Evolutionary conservation across 2,888 invertebrate species (phyloP), one percentile per base, ranked within the genome.

Genomic region (Hoplodrina ambigua): DNA sequence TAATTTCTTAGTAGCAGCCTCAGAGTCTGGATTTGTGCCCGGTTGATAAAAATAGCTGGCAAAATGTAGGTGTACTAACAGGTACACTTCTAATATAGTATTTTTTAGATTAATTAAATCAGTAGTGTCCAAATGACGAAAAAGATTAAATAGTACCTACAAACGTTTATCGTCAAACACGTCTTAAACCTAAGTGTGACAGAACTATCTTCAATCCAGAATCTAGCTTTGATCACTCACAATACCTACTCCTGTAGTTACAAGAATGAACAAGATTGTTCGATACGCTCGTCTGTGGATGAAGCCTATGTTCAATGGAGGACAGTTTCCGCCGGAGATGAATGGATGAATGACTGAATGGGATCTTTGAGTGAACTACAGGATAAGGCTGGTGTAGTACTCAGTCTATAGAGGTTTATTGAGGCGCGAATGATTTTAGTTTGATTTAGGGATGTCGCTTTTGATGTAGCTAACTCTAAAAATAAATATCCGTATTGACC

Each of bases 311-410:
- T 70, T 70, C 76, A 65, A 69, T 67, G 37, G 66, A 64, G 20
- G 77, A 78, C 81, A 71, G 78, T 76, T 81, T 81, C 78, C 71
- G 71, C 30, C 66, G 54, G 77, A 63, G 77, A 81, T 78, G 78
- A 78, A 81, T 78, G 46, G 54, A 50, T 81, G 65, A 76, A 80
- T 80, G 70, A 80, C 62, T 69, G 80, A 75, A 80, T 80, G 62
- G 57, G 57, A 64, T 71, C 78, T 78, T 81, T 81, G 81, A 78
- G 58, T 61, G 71, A 67, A 49, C 62, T 61, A 54, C 52, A 63
- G 62, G 53, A 53, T 62, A 62, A 64, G 56, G 25, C 53, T 70
- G 25, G 52, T 50, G 25, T 33, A 52, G 58, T 46, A 61, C 25
- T 30, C 17, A 37, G 15, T 20, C n/a, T 50, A 50, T n/a, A n/a